Evolutionary conservation across 2,797 vertebrate genomes (phyloP).

Genomic region (Xenops minutus): DNA sequence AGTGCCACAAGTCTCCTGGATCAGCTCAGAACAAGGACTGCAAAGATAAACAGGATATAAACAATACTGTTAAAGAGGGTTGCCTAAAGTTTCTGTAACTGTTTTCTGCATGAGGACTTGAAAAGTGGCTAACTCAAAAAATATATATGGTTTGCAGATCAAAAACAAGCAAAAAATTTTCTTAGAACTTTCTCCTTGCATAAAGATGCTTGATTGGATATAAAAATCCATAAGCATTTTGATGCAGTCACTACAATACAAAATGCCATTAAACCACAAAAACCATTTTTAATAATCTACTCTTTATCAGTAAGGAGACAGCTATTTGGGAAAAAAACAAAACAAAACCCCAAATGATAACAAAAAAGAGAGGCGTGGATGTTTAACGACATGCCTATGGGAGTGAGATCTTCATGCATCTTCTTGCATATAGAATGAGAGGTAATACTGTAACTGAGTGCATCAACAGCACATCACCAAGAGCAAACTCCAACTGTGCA

Average conservation of each 20-base stretch:
- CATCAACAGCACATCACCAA: neutral
- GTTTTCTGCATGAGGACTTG: neutral
- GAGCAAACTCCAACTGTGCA: neutral
- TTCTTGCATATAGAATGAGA: neutral
- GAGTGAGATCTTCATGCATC: neutral
- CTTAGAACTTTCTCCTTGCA: neutral
- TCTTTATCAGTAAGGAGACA: neutral
- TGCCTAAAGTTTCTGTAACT: neutral
- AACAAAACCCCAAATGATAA: neutral
- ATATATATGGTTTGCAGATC: neutral
- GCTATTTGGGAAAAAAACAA: neutral
- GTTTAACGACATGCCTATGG: neutral
- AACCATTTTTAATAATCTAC: neutral
- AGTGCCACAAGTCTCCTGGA: neutral
- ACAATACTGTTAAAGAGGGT: neutral
- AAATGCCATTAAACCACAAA: neutral
- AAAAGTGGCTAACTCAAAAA: neutral
- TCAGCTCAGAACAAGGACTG: neutral
- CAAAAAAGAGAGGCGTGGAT: accelerated
- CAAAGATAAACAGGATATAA: neutral
- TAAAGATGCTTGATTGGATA: neutral
- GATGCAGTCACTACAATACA: neutral
- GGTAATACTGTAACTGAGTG: neutral
- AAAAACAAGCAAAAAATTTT: neutral
- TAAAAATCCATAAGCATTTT: neutral